phyloP scores from a whole-genome alignment of 2,113 vertebrate genomes.

The Halcyon malimbica region DNA sequence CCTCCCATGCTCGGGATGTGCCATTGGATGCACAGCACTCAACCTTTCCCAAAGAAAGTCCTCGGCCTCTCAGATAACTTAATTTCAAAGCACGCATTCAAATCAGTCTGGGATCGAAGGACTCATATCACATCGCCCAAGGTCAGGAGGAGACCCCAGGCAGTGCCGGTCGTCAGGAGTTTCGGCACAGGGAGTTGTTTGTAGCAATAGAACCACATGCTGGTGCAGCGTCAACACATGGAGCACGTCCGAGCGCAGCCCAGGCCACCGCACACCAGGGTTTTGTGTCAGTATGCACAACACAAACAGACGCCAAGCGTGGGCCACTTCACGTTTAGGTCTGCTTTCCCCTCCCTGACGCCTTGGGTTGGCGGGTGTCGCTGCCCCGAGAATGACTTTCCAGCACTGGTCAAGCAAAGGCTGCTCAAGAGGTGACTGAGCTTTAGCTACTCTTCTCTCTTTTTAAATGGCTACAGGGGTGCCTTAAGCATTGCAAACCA shows the following conservation, averaged over 20 bases:
- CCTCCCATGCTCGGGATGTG: rapidly evolving
- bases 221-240: rapidly evolving
- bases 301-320: background rate
- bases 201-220: background rate
- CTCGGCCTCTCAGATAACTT: background rate
- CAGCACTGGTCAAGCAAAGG: background rate
- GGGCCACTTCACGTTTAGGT: background rate
- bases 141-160: background rate
- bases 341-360: background rate
- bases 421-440: background rate
- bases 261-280: rapidly evolving
- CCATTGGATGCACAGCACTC: background rate
- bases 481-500: background rate
- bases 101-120: background rate
- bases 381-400: background rate
- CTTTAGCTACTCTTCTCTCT: background rate
- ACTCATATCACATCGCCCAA: background rate
- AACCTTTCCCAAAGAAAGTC: background rate
- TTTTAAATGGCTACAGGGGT: background rate
- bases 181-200: background rate
- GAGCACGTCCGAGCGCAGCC: background rate
- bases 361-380: rapidly evolving
- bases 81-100: background rate
- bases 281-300: background rate
- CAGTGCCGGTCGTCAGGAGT: rapidly evolving